Evolutionary conservation across 92 coral and sea anemone genomes (phyloP), one percentile per base, ranked within the genome.

Genomic region (Epizoanthus fatuus): DNA sequence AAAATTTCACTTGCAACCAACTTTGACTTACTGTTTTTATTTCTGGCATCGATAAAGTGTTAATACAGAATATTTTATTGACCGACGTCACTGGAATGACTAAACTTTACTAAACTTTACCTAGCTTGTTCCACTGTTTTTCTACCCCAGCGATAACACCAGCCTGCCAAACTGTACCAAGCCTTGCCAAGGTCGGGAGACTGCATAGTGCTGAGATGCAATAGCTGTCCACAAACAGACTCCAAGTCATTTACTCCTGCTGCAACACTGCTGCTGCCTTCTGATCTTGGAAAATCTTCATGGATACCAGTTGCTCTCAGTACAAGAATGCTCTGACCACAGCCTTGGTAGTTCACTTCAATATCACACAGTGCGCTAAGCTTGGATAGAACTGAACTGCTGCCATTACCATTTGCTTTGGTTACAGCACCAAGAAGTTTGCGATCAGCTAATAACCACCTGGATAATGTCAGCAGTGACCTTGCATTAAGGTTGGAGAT

Each of bases 121-220:
- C 98, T 95, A 25, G 99, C 98, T 84, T 97, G 99, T 73, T 97
- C 99, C 14, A 97, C 99, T 25, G 98, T 92, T 82, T 95, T 97
- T 17, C 99, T 89, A 40, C 99, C 99, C 98, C 95, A 93, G 74
- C 96, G 84, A 70, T 97, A 97, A 60, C 98, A 95, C 99, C 99
- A 97, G 17, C 95, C 99, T 49, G 97, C 99, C 67, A 97, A 91
- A 64, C 86, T 87, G 69, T 93, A 95, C 99, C 99, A 97, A 3
- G 95, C 98, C 84, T 97, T 97, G 74, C 95, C 97, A 85, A 95
- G 90, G 44, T 87, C 90, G 3, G 97, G 99, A 14, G 95, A 89
- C 87, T 95, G 96, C 96, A 93, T 92, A 42, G 95, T 93, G 53
- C 98, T 91, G 72, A 97, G 79, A 85, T 90, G 94, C 2, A 97